Percentiles rank a stretch among this genome's conserved stretches.
These are phyloP conservation scores for Polyergus mexicanus DNA, from an alignment of 1,140 invertebrate species.

Conservation along the genomic window DNA sequence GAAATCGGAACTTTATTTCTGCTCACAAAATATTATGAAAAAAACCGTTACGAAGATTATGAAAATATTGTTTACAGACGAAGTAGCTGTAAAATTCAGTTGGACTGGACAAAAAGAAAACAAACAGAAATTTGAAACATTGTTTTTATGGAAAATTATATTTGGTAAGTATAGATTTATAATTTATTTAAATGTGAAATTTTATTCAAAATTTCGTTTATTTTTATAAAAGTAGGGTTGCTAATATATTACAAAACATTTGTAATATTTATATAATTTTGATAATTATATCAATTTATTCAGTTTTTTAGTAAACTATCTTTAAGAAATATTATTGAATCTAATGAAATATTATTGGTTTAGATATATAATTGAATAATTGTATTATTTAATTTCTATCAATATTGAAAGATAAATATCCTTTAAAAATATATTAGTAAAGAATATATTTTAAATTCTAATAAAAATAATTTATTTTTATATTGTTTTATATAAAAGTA, in stretches of 20 bases:
- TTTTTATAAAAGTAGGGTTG: background rate
- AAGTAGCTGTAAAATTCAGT: conserved; percentile 38
- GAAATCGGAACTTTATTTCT: conserved; percentile 21
- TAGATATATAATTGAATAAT: too few species aligned
- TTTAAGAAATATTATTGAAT: too few species aligned
- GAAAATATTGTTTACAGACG: conserved; percentile 21
- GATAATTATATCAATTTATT: too few species aligned
- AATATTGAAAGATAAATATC: too few species aligned
- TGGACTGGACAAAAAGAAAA: conserved; percentile 47
- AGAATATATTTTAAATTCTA: too few species aligned
- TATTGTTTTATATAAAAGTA: too few species aligned
- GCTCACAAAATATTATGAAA: conserved; percentile 6
- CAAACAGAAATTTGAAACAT: conserved; percentile 30
- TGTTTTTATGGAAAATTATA: conserved; percentile 38
- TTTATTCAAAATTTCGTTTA: conserved; percentile 5
- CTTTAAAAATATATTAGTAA: too few species aligned
- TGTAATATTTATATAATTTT: background rate
- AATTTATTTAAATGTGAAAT: conserved; percentile 23
- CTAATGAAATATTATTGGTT: too few species aligned
- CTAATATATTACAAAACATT: background rate
- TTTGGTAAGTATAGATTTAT: conserved; percentile 17
- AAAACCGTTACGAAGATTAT: background rate
- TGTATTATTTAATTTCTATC: too few species aligned
- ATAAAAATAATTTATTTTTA: too few species aligned
- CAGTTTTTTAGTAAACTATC: too few species aligned